These are phyloP conservation scores for Tamandua tetradactyla DNA, from an alignment of 2,797 vertebrate genomes.

Conservation along the genomic window DNA sequence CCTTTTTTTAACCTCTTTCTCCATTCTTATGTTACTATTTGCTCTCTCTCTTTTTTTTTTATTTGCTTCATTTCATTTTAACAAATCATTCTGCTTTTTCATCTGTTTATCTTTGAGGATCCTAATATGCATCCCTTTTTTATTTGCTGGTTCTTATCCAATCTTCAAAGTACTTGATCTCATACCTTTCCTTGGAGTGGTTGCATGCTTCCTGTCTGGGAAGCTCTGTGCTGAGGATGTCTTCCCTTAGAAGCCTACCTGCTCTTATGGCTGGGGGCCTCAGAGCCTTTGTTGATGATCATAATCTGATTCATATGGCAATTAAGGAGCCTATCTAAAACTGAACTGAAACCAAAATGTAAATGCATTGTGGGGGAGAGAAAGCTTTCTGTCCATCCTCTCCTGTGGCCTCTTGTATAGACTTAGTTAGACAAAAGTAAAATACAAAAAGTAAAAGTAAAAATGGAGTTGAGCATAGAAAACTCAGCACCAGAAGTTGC, in stretches of 20 bases:
- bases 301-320: neutral
- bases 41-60: neutral
- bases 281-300: neutral
- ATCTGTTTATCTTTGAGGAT: neutral
- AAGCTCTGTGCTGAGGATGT: neutral
- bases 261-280: neutral
- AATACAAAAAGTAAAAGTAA: neutral
- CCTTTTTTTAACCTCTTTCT: neutral
- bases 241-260: neutral
- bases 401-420: neutral
- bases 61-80: neutral
- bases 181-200: neutral
- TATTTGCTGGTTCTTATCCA: neutral
- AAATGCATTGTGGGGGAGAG: neutral
- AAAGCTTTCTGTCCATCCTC: neutral
- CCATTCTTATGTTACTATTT: neutral
- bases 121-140: neutral
- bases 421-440: neutral
- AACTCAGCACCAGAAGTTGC: neutral
- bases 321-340: neutral
- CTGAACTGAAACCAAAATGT: neutral
- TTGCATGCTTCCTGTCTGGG: neutral
- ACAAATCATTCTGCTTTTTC: neutral
- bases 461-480: neutral
- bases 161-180: neutral